Evolutionary conservation across 2,113 vertebrate species (phyloP).

Genomic region (Tyrannus savana): DNA sequence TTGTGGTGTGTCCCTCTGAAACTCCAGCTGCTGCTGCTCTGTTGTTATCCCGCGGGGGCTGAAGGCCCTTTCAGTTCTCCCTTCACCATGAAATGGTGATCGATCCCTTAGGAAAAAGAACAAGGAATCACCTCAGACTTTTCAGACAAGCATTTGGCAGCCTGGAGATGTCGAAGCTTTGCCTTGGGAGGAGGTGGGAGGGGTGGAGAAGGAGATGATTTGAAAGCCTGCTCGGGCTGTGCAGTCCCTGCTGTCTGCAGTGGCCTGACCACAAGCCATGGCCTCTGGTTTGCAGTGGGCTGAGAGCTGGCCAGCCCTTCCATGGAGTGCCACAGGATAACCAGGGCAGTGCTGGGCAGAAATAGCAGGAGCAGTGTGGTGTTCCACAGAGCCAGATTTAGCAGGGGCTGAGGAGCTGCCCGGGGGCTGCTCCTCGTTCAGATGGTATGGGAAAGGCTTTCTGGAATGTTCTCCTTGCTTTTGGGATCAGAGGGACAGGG

Average conservation of each 20-base stretch:
- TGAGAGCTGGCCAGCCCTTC: constrained; percentile 20
- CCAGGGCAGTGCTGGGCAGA: not conserved
- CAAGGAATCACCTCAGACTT: not conserved
- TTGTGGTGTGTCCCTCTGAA: not conserved
- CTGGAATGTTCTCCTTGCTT: not conserved
- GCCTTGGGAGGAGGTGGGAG: not conserved
- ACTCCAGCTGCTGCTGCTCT: not conserved
- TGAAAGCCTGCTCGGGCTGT: not conserved
- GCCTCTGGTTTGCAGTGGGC: constrained; percentile 42
- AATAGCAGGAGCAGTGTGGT: constrained; percentile 53
- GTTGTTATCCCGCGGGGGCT: not conserved
- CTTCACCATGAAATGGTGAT: not conserved
- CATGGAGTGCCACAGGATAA: not conserved
- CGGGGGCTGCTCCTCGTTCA: not conserved
- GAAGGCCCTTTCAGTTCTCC: not conserved
- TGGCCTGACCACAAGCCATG: constrained; percentile 42
- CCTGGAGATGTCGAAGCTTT: not conserved
- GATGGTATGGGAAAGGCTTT: not conserved
- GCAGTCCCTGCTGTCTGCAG: constrained; percentile 46
- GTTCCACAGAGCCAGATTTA: constrained; percentile 58
- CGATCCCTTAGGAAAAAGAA: not conserved
- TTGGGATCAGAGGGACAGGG: not conserved
- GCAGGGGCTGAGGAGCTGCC: not conserved
- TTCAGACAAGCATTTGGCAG: not conserved
- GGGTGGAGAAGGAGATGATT: not conserved